phyloP scores from a whole-genome alignment of 2,888 invertebrate species.

The Sycophila texana region DNA sequence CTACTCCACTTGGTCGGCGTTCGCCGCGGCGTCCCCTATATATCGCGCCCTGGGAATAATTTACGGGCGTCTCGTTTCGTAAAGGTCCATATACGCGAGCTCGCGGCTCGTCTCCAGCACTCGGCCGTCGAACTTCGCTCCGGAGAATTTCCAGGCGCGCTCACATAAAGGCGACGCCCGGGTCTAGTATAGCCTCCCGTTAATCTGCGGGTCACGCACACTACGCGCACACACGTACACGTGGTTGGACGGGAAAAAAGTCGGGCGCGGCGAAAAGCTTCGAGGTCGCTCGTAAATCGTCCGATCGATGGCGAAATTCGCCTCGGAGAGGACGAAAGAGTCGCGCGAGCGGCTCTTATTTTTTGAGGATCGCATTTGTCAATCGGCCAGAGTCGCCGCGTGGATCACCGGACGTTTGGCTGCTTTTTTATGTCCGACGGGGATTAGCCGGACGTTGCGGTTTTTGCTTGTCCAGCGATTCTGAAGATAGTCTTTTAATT shows the following conservation, averaged over 20 bases:
- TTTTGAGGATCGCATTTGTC: not conserved
- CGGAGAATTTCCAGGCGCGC: not conserved
- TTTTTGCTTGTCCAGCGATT: too few relatives aligned
- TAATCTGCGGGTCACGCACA: conserved; percentile 11
- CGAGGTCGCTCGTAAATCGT: conserved; percentile 46
- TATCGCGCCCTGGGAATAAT: too few relatives aligned
- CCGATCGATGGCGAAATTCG: conserved; percentile 31
- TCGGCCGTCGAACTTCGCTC: too few relatives aligned
- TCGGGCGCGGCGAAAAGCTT: conserved; percentile 14
- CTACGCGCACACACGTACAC: not conserved
- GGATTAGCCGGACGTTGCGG: too few relatives aligned
- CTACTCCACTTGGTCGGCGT: too few relatives aligned
- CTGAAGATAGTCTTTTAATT: too few relatives aligned
- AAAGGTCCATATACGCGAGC: too few relatives aligned
- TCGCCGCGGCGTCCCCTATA: too few relatives aligned
- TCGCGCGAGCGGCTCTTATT: not conserved
- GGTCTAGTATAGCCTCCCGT: not conserved
- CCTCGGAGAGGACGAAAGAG: not conserved
- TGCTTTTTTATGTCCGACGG: too few relatives aligned
- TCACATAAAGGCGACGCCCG: conserved; percentile 6
- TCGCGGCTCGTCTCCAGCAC: not conserved
- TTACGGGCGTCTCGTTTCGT: too few relatives aligned
- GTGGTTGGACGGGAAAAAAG: not conserved
- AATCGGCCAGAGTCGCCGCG: not conserved
- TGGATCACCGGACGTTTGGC: not conserved